phyloP scores from a whole-genome alignment of 1,140 invertebrate genomes.

The Drosophila pseudoobscura region DNA sequence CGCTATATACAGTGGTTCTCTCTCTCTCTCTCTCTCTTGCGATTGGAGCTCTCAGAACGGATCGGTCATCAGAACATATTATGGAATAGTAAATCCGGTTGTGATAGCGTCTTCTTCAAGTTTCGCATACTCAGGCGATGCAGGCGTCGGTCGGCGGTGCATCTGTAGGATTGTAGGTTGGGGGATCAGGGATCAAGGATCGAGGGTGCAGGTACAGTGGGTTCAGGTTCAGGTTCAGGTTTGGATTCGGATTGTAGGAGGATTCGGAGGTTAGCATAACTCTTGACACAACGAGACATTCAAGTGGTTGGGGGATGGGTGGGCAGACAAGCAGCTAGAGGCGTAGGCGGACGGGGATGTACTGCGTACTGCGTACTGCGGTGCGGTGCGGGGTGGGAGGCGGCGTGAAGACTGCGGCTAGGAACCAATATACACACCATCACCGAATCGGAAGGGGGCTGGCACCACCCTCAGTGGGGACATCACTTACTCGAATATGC shows the following conservation, averaged over 20 bases:
- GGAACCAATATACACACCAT: constrained; percentile 43
- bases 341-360: neutral
- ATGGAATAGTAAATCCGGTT: constrained; percentile 77
- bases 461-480: neutral
- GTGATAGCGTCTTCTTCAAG: constrained; percentile 77
- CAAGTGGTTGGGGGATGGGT: neutral
- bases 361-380: neutral
- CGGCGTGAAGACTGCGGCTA: neutral
- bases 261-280: constrained; percentile 21
- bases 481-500: constrained; percentile 80
- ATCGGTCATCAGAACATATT: constrained; percentile 63
- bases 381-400: neutral
- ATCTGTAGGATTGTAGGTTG: constrained; percentile 52
- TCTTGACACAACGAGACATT: constrained; percentile 7
- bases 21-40: constrained; percentile 1
- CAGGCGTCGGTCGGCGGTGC: constrained; percentile 66
- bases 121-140: constrained; percentile 68
- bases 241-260: too few species aligned
- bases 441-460: constrained; percentile 9
- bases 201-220: constrained; percentile 21
- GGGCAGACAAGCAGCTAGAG: constrained; percentile 16
- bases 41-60: neutral
- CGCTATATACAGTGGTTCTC: constrained; percentile 18
- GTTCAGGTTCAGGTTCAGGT: constrained; percentile 23
- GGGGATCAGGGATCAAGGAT: constrained; percentile 7